Base-by-base conservation (phyloP, 2,888 invertebrate genomes). In the Macrosiphum euphorbiae region DNA sequence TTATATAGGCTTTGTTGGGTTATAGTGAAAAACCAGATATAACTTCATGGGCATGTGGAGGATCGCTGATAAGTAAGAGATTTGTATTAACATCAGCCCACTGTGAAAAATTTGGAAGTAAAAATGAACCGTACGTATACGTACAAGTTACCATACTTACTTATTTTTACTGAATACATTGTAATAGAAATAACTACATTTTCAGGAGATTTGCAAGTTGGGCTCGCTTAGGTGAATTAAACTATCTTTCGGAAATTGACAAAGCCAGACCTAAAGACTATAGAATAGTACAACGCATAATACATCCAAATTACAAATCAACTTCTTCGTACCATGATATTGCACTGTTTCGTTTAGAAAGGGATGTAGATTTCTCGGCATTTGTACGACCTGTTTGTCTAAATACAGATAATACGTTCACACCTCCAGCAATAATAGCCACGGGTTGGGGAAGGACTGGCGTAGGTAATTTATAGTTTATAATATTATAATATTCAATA, bases 301-400 rank as follows among this genome's bases (percentile, higher is more conserved):
- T 95, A 0, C 97, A 97, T 95, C 97, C 97, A 0, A 95, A 96
- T 4, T 97, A 97, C 95, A 96, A 96, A 86, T 96, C 96, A 0
- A 96, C 97, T 35, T 96, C 96, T 0, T 95, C 96, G 44, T 97
- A 96, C 95, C 96, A 98, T 95, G 98, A 98, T 95, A 97, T 98
- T 93, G 97, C 97, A 0, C 95, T 98, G 16, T 96, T 97, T 95
- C 96, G 96, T 95, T 96, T 97, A 84, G 96, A 96, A 24, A 95
- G 95, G 44, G 95, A 96, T 0, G 97, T 97, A 24, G 95, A 95
- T 2, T 96, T 97, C 13, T 96, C 96, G 87, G 96, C 96, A 61
- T 96, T 96, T 94, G 96, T 97, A 50, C 96, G 97, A 94, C 97
- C 97, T 1, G 97, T 97, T 0, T 97, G 97, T 95, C 95, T 97